Evolutionary conservation across 2,113 vertebrate species (phyloP).

Genomic region (Spilogale gracilis): DNA sequence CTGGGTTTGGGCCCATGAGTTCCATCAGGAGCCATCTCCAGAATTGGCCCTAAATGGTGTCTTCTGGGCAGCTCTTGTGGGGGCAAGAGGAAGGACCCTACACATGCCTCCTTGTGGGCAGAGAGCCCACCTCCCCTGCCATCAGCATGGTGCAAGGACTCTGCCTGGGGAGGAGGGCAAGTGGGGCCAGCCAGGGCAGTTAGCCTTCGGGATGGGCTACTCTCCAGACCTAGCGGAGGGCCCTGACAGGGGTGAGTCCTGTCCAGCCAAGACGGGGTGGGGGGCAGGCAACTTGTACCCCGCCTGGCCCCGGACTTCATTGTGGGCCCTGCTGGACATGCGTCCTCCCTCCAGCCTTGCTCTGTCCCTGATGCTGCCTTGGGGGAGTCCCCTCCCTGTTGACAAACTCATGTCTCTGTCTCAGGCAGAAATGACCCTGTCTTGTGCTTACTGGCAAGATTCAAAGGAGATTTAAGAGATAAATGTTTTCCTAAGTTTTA

Average conservation of each 20-base stretch:
- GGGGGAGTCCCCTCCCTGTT: not conserved
- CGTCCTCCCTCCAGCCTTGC: not conserved
- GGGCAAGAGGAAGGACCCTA: rapidly evolving
- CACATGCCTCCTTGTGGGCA: rapidly evolving
- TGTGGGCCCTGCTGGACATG: rapidly evolving
- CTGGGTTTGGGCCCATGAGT: not conserved
- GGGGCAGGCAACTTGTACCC: not conserved
- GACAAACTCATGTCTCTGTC: constrained; percentile 7
- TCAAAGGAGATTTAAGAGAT: constrained; percentile 87
- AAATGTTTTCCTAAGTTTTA: constrained; percentile 89
- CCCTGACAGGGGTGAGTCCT: rapidly evolving
- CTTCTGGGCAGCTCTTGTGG: not conserved
- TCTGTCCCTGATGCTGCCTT: constrained; percentile 19
- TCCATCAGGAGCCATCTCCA: not conserved
- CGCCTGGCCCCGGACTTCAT: rapidly evolving
- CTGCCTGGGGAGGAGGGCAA: not conserved
- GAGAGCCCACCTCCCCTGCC: rapidly evolving
- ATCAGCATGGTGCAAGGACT: rapidly evolving
- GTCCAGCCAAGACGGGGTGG: too few relatives aligned
- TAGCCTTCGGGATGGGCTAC: rapidly evolving
- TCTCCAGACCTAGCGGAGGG: not conserved
- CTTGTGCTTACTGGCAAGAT: constrained; percentile 81
- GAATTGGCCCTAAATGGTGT: not conserved
- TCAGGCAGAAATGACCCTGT: constrained; percentile 56
- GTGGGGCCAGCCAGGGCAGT: not conserved